These are phyloP conservation scores for Callopanchax toddi DNA, from an alignment of 2,113 vertebrate species.

Conservation along the genomic window DNA sequence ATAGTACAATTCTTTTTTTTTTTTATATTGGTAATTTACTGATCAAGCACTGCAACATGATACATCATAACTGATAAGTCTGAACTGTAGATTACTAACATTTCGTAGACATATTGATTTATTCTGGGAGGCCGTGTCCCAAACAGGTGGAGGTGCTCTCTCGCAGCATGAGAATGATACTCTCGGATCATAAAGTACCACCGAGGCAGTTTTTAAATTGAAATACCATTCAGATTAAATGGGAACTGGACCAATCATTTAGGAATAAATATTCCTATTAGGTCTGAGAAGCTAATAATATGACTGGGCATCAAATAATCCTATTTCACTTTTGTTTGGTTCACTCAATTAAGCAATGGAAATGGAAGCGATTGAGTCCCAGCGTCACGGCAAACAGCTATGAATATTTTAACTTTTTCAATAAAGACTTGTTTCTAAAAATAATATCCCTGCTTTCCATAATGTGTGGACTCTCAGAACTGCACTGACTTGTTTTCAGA, in stretches of 20 bases:
- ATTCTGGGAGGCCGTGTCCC: neutral
- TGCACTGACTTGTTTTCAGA: neutral
- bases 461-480: neutral
- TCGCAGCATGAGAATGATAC: neutral
- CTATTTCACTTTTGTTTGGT: conserved; percentile 26
- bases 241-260: conserved; percentile 18
- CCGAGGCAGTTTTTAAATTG: neutral
- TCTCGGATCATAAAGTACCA: neutral
- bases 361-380: conserved; percentile 22
- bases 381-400: conserved; percentile 24
- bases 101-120: neutral
- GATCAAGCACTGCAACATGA: too few relatives aligned
- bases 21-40: too few relatives aligned
- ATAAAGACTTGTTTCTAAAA: neutral
- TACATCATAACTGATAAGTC: too few relatives aligned
- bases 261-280: conserved; percentile 24
- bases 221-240: conserved; percentile 1
- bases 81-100: neutral
- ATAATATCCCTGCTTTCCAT: conserved; percentile 1
- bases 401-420: conserved; percentile 41
- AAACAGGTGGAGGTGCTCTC: neutral
- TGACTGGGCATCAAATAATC: conserved; percentile 19
- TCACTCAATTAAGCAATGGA: conserved; percentile 38
- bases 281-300: conserved; percentile 2
- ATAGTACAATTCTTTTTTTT: too few relatives aligned